A percentile compares a stretch with the other conserved stretches of the same genome.
phyloP scores from a whole-genome alignment of 1,140 invertebrate genomes.

The Planococcus citri region DNA sequence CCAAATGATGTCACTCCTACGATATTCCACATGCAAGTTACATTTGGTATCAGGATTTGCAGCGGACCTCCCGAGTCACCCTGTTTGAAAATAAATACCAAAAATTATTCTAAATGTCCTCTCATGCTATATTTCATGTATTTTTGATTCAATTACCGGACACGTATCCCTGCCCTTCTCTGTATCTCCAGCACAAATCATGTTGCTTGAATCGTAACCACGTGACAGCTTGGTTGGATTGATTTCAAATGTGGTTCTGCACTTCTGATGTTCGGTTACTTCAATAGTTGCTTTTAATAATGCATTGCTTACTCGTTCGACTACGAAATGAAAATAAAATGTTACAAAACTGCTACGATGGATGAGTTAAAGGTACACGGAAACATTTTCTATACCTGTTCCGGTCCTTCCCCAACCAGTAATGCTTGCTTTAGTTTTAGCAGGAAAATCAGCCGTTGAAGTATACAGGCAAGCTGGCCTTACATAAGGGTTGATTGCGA shows the following conservation, averaged over 20 bases:
- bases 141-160: conserved; percentile 47
- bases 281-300: conserved; percentile 38
- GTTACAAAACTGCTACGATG: background rate
- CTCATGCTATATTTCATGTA: no score
- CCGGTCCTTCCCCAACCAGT: conserved; percentile 41
- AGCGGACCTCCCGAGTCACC: conserved; percentile 42
- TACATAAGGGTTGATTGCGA: conserved; percentile 27
- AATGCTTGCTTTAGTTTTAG: conserved; percentile 31
- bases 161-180: conserved; percentile 55
- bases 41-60: conserved; percentile 27
- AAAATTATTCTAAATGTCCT: background rate
- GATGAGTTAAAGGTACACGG: background rate
- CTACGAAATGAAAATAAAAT: conserved; percentile 7
- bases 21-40: conserved; percentile 39
- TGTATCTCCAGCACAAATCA: conserved; percentile 51
- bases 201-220: conserved; percentile 35
- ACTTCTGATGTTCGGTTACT: conserved; percentile 27
- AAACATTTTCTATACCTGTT: no score
- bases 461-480: conserved; percentile 31
- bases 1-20: conserved; percentile 42
- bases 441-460: background rate
- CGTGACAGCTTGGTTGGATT: conserved; percentile 29
- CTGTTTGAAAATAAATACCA: conserved; percentile 29
- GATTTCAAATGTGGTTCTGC: conserved; percentile 27
- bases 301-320: background rate